Conservation (phyloP, 2,888 invertebrate species). For the Scotopteryx bipunctaria region DNA sequence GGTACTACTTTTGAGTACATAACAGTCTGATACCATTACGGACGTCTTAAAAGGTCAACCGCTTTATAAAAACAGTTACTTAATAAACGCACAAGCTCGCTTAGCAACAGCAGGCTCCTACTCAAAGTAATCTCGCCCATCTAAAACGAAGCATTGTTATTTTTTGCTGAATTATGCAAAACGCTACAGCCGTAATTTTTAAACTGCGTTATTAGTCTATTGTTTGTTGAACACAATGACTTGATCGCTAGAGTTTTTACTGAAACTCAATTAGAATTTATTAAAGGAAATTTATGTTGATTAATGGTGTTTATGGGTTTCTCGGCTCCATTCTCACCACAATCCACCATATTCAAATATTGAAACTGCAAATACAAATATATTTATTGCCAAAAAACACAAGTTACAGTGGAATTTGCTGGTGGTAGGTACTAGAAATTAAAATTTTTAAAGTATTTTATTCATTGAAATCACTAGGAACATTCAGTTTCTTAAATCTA, state of each 20-base stretch:
- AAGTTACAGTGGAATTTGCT: too few species aligned
- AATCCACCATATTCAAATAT: too few species aligned
- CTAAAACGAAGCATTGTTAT: slow-evolving; percentile 30
- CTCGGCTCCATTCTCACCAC: too few species aligned
- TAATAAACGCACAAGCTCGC: background rate
- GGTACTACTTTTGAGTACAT: too few species aligned
- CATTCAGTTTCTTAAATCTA: too few species aligned
- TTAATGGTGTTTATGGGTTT: background rate
- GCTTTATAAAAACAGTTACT: background rate
- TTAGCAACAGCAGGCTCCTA: slow-evolving; percentile 26
- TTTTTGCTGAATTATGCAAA: slow-evolving; percentile 37
- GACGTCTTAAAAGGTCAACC: background rate
- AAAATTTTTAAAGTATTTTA: too few species aligned
- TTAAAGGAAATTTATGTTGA: slow-evolving; percentile 11
- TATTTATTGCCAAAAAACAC: too few species aligned
- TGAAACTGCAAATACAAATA: too few species aligned
- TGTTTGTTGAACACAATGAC: slow-evolving; percentile 33
- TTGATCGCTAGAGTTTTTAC: slow-evolving; percentile 27
- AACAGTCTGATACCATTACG: too few species aligned
- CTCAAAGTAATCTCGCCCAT: slow-evolving; percentile 23
- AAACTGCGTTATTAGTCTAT: slow-evolving; percentile 29
- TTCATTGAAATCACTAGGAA: too few species aligned
- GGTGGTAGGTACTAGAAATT: too few species aligned
- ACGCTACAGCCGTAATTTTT: slow-evolving; percentile 12
- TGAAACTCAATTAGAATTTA: slow-evolving; percentile 34